Evolutionary conservation across 1,140 invertebrate species (phyloP), one percentile per base, ranked within the genome.

Genomic region (Drosophila novamexicana): DNA sequence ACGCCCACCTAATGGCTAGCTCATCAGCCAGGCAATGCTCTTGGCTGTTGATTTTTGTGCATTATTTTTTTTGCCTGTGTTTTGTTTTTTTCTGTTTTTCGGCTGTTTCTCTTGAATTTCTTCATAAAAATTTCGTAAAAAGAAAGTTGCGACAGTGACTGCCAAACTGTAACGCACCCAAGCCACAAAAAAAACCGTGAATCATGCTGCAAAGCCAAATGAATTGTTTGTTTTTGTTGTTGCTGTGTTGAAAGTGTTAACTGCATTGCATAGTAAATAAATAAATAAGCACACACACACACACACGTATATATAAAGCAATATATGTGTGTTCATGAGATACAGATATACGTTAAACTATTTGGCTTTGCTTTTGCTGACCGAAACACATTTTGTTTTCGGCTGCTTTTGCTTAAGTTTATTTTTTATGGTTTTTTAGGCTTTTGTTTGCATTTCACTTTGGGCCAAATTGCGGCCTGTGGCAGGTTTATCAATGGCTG

Each of bases 41-140:
- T 73, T n/a, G n/a, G 12, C 22, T 45, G 29, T 45, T 36, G 32
- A 2, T 36, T 59, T 32, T 45, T 57, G 22, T 42, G 22, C 22
- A 47, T 69, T 44, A 65, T 45, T 58, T 50, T 58, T 50, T 10
- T 14, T 14, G 32, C 44, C 53, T 45, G n/a, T 5, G 22, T 29
- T 29, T 29, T 29, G 22, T 42, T 53, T 12, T 49, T 40, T 65
- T 39, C 1, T 18, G 18, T 18, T 18, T 18, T 52, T 63, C 57
- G 36, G 34, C 50, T 69, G 52, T 36, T 57, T 61, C 61, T 74
- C 39, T 52, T 54, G 52, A 88, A 78, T 86, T 86, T 86, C 83
- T 85, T 76, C 64, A 85, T 82, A 86, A 85, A 81, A 75, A 86
- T 86, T 86, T 85, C 36, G 79, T 86, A 77, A 86, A 86, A 86